A percentile compares a stretch with the other conserved stretches of the same genome.
These are phyloP conservation scores for Phylloscopus trochilus DNA, from an alignment of 2,113 vertebrate genomes.

Conservation along the genomic window DNA sequence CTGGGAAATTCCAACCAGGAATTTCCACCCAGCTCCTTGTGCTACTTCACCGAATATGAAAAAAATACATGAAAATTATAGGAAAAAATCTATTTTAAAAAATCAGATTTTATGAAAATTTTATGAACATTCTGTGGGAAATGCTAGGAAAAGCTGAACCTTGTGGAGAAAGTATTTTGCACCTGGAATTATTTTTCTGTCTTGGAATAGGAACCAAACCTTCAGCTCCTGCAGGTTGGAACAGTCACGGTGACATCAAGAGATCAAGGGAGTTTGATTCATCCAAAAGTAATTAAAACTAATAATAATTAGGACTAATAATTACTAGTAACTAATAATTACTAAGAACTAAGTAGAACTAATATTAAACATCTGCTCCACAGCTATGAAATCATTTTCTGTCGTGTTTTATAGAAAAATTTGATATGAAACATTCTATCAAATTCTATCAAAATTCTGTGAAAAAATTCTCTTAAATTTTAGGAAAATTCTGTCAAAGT, in stretches of 20 bases:
- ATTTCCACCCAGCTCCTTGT: background rate
- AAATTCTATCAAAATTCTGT: background rate
- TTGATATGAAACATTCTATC: background rate
- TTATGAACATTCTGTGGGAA: background rate
- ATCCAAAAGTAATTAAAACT: background rate
- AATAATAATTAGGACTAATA: background rate
- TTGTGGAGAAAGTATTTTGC: background rate
- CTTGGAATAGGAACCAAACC: background rate
- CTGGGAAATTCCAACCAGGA: background rate
- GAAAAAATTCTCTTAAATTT: background rate
- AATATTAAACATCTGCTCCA: background rate
- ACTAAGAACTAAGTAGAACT: background rate
- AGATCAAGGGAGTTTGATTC: rapidly evolving
- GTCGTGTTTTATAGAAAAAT: background rate
- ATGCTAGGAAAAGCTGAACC: rapidly evolving
- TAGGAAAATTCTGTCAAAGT: too few relatives aligned
- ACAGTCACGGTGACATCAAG: background rate
- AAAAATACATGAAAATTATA: background rate
- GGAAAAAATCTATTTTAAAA: background rate
- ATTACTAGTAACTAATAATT: background rate
- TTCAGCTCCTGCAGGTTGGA: background rate
- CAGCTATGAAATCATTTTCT: background rate
- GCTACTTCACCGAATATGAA: too few relatives aligned
- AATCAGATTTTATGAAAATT: background rate
- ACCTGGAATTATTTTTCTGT: background rate